phyloP scores from a whole-genome alignment of 1,140 invertebrate species.

The Drosophila nigrodunni region DNA sequence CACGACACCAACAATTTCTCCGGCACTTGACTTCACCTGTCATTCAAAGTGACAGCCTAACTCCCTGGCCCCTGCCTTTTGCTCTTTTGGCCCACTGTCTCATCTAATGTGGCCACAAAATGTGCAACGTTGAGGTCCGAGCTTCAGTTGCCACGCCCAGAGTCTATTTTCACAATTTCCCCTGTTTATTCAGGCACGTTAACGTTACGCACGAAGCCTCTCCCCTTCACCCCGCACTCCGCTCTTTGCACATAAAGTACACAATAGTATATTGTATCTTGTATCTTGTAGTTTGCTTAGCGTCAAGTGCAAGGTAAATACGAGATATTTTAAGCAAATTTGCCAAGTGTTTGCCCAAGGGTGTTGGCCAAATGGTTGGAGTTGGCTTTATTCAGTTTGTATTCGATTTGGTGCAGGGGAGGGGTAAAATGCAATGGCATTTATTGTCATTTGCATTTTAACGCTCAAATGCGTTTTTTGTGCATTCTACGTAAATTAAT shows the following conservation, averaged over 20 bases:
- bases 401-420: background rate
- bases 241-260: constrained; percentile 8
- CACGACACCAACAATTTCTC: constrained; percentile 64
- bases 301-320: constrained; percentile 83
- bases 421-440: constrained; percentile 49
- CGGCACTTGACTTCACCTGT: constrained; percentile 78
- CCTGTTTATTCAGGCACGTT: constrained; percentile 74
- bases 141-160: constrained; percentile 42
- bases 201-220: constrained; percentile 44
- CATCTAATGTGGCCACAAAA: constrained; percentile 64
- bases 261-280: constrained; percentile 55
- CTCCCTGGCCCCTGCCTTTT: background rate
- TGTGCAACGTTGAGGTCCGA: constrained; percentile 61
- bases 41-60: constrained; percentile 72
- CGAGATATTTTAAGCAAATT: constrained; percentile 82
- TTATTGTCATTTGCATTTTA: constrained; percentile 82
- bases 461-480: constrained; percentile 78
- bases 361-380: constrained; percentile 4
- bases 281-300: constrained; percentile 73
- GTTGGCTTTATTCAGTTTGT: background rate
- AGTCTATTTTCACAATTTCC: constrained; percentile 78
- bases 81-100: background rate
- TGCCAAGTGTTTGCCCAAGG: constrained; percentile 71
- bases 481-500: constrained; percentile 60
- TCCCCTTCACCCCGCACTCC: background rate